phyloP scores from a whole-genome alignment of 2,113 vertebrate species.

The Paraplagusia blochii region DNA sequence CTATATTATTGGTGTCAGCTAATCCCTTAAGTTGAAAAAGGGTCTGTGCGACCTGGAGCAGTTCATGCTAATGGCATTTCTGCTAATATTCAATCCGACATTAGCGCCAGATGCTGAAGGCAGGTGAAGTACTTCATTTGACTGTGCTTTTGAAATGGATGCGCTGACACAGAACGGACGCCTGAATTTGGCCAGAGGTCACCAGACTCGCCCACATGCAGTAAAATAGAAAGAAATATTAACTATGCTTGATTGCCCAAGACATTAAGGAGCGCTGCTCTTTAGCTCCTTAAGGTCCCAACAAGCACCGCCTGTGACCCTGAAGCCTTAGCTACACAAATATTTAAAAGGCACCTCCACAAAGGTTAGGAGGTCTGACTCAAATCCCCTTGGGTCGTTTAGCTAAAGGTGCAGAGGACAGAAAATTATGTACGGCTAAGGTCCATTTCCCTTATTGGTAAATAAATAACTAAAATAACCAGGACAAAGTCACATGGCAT shows the following conservation, averaged over 20 bases:
- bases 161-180: conserved; percentile 34
- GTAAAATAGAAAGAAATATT: conserved; percentile 64
- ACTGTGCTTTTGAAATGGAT: conserved; percentile 35
- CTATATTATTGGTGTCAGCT: conserved; percentile 18
- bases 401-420: conserved; percentile 16
- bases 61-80: conserved; percentile 49
- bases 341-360: conserved; percentile 43
- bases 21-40: conserved; percentile 52
- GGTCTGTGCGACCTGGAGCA: conserved; percentile 45
- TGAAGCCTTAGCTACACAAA: conserved; percentile 45
- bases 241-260: conserved; percentile 55
- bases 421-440: too few species aligned
- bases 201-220: conserved; percentile 41
- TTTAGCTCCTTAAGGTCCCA: conserved; percentile 28
- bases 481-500: conserved; percentile 13
- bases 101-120: conserved; percentile 28
- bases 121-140: conserved; percentile 54
- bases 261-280: conserved; percentile 29
- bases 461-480: conserved; percentile 37
- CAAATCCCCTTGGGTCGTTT: conserved; percentile 14
- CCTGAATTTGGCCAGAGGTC: conserved; percentile 42
- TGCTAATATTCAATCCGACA: conserved; percentile 65
- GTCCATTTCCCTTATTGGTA: conserved; percentile 53
- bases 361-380: conserved; percentile 24
- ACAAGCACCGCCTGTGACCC: conserved; percentile 42